A percentile compares a stretch with the other conserved stretches of the same genome.
phyloP scores from a whole-genome alignment of 2,888 invertebrate genomes.

The Andrena chrysosceles region DNA sequence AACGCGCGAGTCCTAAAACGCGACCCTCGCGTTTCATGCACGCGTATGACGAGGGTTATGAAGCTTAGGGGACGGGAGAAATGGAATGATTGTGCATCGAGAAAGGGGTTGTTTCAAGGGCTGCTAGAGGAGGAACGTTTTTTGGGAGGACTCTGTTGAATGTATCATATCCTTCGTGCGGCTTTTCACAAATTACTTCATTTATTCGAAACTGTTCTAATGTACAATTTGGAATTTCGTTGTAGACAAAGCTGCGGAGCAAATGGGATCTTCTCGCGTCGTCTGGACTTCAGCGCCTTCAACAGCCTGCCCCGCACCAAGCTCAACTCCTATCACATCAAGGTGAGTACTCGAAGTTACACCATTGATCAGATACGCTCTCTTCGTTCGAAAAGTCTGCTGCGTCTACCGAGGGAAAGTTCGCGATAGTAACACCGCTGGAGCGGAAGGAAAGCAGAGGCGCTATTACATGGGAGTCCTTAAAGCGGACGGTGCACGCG shows the following conservation, averaged over 20 bases:
- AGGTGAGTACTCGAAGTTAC: slow-evolving; percentile 88
- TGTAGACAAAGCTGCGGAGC: slow-evolving; percentile 94
- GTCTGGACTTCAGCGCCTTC: slow-evolving; percentile 97
- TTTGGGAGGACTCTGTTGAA: background rate
- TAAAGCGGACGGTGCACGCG: slow-evolving; percentile 59
- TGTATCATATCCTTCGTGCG: background rate
- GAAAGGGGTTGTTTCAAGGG: slow-evolving; percentile 42
- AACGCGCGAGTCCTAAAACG: slow-evolving; percentile 38
- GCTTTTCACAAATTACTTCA: background rate
- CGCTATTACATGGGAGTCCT: slow-evolving; percentile 38
- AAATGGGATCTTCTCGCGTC: slow-evolving; percentile 96
- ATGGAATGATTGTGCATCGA: slow-evolving; percentile 60
- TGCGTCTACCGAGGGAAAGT: slow-evolving; percentile 1
- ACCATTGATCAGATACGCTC: background rate
- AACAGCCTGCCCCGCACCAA: slow-evolving; percentile 97
- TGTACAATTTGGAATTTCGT: slow-evolving; percentile 67
- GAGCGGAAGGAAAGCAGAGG: slow-evolving; percentile 18
- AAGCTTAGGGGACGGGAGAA: slow-evolving; percentile 37
- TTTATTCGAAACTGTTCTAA: background rate
- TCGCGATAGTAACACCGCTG: slow-evolving; percentile 41
- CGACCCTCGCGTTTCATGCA: slow-evolving; percentile 36
- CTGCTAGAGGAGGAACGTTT: background rate
- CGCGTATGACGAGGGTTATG: slow-evolving; percentile 46
- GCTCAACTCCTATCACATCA: slow-evolving; percentile 99
- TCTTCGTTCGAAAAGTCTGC: background rate